These are phyloP conservation scores for Podarcis siculus DNA, from an alignment of 2,797 vertebrate genomes.

Conservation along the genomic window DNA sequence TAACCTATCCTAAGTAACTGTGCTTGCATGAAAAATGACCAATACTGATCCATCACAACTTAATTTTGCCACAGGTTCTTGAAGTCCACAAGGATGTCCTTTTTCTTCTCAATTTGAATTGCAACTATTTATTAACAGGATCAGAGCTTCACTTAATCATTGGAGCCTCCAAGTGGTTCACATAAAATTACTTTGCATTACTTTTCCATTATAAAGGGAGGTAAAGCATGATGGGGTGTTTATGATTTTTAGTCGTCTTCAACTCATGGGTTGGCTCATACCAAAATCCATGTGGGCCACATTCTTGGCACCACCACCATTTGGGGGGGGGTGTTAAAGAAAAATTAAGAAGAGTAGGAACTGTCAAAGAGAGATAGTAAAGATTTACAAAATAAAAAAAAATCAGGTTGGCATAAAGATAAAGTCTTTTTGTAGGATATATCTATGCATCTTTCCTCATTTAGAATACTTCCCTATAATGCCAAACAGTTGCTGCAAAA, in stretches of 20 bases:
- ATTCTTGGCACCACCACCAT: neutral
- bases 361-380: neutral
- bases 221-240: neutral
- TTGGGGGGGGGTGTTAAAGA: neutral
- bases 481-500: neutral
- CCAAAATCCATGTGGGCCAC: neutral
- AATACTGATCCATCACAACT: conserved; percentile 29
- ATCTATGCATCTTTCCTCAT: neutral
- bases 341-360: neutral
- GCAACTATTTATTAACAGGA: no score
- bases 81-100: neutral
- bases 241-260: neutral
- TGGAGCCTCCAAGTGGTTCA: no score
- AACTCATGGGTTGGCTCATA: no score
- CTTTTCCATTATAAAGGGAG: no score
- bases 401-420: neutral
- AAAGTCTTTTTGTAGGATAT: neutral
- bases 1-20: conserved; percentile 37
- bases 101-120: no score
- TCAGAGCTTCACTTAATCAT: no score
- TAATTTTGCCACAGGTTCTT: neutral
- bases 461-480: neutral
- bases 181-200: neutral
- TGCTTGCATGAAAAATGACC: conserved; percentile 18
- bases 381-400: no score